Base-by-base conservation (phyloP, 2,888 invertebrate genomes). In the Falcaria lacertinaria region DNA sequence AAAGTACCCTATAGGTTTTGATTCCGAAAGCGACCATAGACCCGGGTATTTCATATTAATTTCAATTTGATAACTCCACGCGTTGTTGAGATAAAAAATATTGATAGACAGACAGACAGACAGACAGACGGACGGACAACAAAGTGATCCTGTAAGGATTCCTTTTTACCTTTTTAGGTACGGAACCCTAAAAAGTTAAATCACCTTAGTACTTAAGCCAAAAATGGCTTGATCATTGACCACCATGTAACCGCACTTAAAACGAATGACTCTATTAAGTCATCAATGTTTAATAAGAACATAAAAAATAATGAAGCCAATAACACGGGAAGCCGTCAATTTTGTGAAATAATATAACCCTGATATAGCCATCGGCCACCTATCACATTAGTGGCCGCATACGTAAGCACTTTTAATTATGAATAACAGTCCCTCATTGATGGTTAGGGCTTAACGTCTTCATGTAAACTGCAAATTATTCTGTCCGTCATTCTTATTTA, bases 321-420 rank as follows among this genome's bases (percentile, higher is more conserved):
- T 51, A 57, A 58, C 48, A 42, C 41, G 43, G 41, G 54, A 58
- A 54, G 52, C 49, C 65, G 68, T 66, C 60, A 60, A 66, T 74
- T 69, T 68, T 47, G 48, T 57, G 46, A 55, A 60, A 67, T 65
- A 63, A 56, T 69, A 68, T 69, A 67, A 32, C 43, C 15, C 17
- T 19, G 40, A 48, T 48, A 63, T 54, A 60, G 65, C 48, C 60
- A 57, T 54, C 50, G 50, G 53, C 54, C 50, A 50, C 53, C 64
- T 70, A 66, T 69, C 73, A 76, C 52, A 80, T 81, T 80, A 81
- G 78, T 70, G 56, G 55, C 62, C 63, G 56, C 66, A 58, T 55
- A 65, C 58, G 66, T 65, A 59, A 64, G 52, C 60, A 46, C 51
- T 54, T 52, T 71, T 75, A 69, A 80, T 75, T 74, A 75, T 55